Evolutionary conservation across 2,888 invertebrate species (phyloP).

Genomic region (Dryococelus australis): DNA sequence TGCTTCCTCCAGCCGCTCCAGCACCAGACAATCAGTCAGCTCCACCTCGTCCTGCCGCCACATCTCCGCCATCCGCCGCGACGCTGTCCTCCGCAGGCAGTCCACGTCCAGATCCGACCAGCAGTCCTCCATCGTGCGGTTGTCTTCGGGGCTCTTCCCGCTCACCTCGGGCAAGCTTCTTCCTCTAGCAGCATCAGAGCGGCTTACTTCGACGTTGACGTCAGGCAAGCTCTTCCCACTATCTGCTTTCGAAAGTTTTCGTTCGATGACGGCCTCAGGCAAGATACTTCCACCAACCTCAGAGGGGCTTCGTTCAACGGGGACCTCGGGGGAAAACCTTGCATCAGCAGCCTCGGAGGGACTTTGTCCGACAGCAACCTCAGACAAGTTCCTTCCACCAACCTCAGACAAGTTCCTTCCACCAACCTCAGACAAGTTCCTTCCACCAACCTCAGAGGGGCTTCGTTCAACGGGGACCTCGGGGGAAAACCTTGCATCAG

Average conservation of each 20-base stretch:
- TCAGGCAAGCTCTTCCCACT: neutral
- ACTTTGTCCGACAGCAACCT: neutral
- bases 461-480: neutral
- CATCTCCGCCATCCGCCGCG: conserved; percentile 13
- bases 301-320: neutral
- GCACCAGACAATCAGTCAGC: conserved; percentile 34
- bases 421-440: neutral
- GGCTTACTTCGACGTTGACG: too few relatives aligned
- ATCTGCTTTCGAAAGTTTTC: too few relatives aligned
- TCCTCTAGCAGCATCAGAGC: too few relatives aligned
- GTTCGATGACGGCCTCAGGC: too few relatives aligned
- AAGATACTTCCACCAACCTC: too few relatives aligned
- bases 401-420: neutral
- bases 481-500: neutral
- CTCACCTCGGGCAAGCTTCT: neutral
- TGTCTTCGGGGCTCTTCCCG: neutral
- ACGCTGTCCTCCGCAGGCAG: neutral
- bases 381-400: neutral
- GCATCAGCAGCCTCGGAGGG: neutral
- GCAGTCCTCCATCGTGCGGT: conserved; percentile 28
- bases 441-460: neutral
- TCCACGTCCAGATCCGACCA: conserved; percentile 20
- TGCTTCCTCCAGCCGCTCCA: conserved; percentile 30
- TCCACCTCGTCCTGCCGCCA: conserved; percentile 23
- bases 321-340: neutral